phyloP scores from a whole-genome alignment of 2,797 vertebrate species.

The Carapus acus region DNA sequence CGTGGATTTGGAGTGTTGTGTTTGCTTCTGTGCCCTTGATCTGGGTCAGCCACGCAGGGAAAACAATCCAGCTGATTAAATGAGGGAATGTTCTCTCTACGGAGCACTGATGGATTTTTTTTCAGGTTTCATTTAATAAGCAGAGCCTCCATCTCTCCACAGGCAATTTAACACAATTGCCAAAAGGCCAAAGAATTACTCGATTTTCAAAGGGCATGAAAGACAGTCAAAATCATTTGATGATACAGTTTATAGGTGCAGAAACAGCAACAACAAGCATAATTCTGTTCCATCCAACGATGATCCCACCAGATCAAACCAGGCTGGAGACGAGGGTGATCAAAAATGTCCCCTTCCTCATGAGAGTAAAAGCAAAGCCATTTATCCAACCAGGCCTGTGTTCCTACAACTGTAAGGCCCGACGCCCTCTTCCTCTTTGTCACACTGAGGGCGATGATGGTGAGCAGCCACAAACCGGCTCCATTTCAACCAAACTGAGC shows the following conservation, averaged over 20 bases:
- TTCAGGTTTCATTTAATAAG: background rate
- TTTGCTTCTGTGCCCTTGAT: no score
- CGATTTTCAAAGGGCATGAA: background rate
- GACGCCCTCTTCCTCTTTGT: slow-evolving; percentile 16
- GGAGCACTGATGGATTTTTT: background rate
- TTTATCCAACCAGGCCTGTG: no score
- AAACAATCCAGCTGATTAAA: background rate
- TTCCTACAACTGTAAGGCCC: no score
- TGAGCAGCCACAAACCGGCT: slow-evolving; percentile 15
- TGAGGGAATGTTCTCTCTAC: background rate
- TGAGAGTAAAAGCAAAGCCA: background rate
- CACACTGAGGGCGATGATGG: slow-evolving; percentile 7
- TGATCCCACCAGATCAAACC: no score
- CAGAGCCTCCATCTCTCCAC: background rate
- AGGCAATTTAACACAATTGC: background rate
- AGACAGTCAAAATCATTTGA: slow-evolving; percentile 1
- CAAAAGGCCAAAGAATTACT: background rate
- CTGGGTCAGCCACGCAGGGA: background rate
- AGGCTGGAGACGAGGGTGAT: background rate
- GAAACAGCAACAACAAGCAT: slow-evolving; percentile 2
- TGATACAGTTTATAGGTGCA: slow-evolving; percentile 10
- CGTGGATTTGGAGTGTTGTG: no score
- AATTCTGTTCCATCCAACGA: slow-evolving; percentile 1
- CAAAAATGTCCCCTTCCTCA: no score
- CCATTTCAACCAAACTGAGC: background rate